Percentiles rank a stretch among this genome's conserved stretches.
These are phyloP conservation scores for Torymus auratus DNA, from an alignment of 2,888 invertebrate species.

Conservation along the genomic window DNA sequence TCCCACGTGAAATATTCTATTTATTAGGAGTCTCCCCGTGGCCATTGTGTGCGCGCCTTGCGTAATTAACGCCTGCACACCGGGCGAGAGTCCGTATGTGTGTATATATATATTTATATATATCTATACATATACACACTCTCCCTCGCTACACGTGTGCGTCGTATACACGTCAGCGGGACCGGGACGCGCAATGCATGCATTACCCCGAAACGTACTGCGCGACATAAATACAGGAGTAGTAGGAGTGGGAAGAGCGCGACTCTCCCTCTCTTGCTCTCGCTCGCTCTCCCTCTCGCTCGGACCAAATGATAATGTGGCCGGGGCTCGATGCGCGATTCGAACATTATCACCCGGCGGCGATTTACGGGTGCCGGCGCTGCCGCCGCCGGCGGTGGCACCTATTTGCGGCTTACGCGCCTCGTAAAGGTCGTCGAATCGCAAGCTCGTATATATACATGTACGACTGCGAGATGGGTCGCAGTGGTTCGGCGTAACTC, in stretches of 20 bases:
- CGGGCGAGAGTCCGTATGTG: not conserved
- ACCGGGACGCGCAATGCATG: constrained; percentile 45
- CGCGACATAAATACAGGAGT: constrained; percentile 43
- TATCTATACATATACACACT: not conserved
- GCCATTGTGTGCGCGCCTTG: not conserved
- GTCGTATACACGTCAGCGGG: constrained; percentile 37
- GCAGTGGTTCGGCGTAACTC: not conserved
- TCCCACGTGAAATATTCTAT: constrained; percentile 46
- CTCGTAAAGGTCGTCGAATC: constrained; percentile 43
- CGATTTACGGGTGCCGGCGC: constrained; percentile 49
- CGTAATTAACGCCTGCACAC: constrained; percentile 42
- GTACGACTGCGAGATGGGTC: no score
- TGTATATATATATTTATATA: no score
- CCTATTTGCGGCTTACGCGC: constrained; percentile 53
- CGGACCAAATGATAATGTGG: constrained; percentile 51
- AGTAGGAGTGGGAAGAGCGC: constrained; percentile 1
- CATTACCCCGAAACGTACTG: constrained; percentile 41
- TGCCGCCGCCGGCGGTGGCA: not conserved
- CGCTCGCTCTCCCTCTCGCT: no score
- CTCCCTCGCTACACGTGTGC: not conserved
- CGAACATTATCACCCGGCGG: constrained; percentile 51
- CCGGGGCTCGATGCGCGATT: constrained; percentile 38
- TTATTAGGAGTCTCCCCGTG: constrained; percentile 24
- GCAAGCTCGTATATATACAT: not conserved
- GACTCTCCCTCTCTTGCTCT: not conserved